Evolutionary conservation across 1,140 invertebrate species (phyloP).

Genomic region (Cataglyphis hispanica): DNA sequence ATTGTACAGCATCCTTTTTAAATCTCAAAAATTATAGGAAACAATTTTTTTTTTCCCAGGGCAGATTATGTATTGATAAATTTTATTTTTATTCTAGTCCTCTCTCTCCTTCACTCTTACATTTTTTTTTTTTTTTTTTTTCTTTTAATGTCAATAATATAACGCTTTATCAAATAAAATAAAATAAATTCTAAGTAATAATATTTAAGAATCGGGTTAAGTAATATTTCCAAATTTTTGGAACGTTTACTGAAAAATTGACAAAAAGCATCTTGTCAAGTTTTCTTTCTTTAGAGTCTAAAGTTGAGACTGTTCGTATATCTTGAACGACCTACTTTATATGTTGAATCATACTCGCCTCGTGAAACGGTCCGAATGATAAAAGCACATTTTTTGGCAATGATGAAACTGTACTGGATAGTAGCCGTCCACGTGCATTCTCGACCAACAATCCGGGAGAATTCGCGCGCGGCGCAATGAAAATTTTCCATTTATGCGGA

Average conservation of each 20-base stretch:
- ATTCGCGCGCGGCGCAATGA: slow-evolving; percentile 46
- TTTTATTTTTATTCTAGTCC: background rate
- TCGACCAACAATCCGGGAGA: slow-evolving; percentile 26
- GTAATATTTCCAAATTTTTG: background rate
- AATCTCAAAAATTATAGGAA: background rate
- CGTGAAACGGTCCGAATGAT: slow-evolving; percentile 9
- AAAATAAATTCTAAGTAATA: background rate
- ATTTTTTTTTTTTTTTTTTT: background rate
- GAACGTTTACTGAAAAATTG: background rate
- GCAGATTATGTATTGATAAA: background rate
- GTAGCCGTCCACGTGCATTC: background rate
- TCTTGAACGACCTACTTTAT: slow-evolving; percentile 20
- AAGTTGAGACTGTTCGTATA: background rate
- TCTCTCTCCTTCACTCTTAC: too few species aligned
- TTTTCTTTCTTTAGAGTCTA: background rate
- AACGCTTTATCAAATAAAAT: background rate
- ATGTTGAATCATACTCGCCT: slow-evolving; percentile 32
- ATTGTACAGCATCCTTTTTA: background rate
- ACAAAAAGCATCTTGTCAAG: background rate
- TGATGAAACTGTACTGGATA: slow-evolving; percentile 2
- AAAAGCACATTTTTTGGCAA: slow-evolving; percentile 25
- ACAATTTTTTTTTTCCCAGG: background rate
- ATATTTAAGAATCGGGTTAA: background rate
- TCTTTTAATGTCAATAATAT: background rate
- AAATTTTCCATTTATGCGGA: slow-evolving; percentile 60